Evolutionary conservation across 2,797 vertebrate species (phyloP).

Genomic region (Alosa sapidissima): DNA sequence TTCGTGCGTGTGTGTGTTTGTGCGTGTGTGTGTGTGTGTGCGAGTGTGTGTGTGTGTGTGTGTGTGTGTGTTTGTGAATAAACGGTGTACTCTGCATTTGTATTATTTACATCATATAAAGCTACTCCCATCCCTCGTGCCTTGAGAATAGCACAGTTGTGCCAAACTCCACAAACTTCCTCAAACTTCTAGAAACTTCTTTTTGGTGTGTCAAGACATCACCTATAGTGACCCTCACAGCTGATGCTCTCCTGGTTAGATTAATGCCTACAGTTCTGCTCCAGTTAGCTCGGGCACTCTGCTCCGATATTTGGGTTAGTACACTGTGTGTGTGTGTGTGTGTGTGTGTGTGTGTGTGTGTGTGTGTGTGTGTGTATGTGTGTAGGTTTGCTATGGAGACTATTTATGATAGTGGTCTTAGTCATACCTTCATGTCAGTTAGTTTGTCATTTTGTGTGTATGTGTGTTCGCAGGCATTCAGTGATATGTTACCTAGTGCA

Average conservation of each 20-base stretch:
- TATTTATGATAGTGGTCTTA: background rate
- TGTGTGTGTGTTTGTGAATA: background rate
- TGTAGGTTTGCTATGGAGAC: background rate
- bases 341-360: slow-evolving; percentile 35
- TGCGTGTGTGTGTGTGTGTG: background rate
- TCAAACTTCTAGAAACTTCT: background rate
- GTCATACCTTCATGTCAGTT: background rate
- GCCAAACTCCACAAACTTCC: background rate
- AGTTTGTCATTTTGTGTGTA: background rate
- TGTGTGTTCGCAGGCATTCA: background rate
- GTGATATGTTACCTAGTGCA: background rate
- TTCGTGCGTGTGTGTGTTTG: background rate
- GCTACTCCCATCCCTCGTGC: background rate
- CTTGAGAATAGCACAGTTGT: background rate
- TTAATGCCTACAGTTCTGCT: background rate
- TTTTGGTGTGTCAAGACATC: background rate
- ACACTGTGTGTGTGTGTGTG: background rate
- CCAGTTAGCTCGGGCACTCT: background rate
- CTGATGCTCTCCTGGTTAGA: background rate
- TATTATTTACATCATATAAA: background rate
- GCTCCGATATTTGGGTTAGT: background rate
- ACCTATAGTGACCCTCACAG: background rate
- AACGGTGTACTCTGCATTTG: background rate
- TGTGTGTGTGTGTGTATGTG: slow-evolving; percentile 30
- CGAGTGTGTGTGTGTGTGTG: background rate